A percentile compares a stretch with the other conserved stretches of the same genome.
phyloP scores from a whole-genome alignment of 23 tunicate species.

The Trididemnum clinides region DNA sequence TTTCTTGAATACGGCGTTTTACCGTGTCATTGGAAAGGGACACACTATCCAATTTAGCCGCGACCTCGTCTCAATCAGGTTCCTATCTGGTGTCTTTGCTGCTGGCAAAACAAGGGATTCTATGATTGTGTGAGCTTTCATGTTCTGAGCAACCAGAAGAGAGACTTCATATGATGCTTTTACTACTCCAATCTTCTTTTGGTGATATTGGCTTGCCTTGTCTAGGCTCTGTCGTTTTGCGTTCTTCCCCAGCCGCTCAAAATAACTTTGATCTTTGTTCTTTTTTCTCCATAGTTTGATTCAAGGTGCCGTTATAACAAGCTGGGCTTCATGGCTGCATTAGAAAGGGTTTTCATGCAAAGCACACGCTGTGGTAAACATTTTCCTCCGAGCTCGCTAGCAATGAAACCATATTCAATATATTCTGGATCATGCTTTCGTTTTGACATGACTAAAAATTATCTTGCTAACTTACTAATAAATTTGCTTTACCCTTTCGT shows the following conservation, averaged over 20 bases:
- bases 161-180: slow-evolving; percentile 56
- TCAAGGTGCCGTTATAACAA: too few relatives aligned
- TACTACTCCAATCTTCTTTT: slow-evolving; percentile 24
- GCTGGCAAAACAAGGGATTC: too few relatives aligned
- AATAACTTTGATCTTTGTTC: slow-evolving; percentile 1
- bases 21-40: slow-evolving; percentile 43
- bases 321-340: not conserved
- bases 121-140: too few relatives aligned
- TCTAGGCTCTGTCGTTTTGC: too few relatives aligned
- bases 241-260: slow-evolving; percentile 4
- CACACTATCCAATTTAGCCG: slow-evolving; percentile 30
- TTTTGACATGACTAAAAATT: too few relatives aligned
- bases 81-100: slow-evolving; percentile 29
- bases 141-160: slow-evolving; percentile 50
- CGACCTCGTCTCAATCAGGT: slow-evolving; percentile 35
- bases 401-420: not conserved
- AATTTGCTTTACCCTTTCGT: too few relatives aligned
- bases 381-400: too few relatives aligned
- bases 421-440: too few relatives aligned
- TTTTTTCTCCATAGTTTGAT: too few relatives aligned
- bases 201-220: too few relatives aligned
- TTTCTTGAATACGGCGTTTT: slow-evolving; percentile 36
- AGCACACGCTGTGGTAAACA: slow-evolving; percentile 6
- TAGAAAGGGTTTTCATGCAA: slow-evolving; percentile 30
- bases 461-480: too few relatives aligned